Evolutionary conservation across 2,797 vertebrate species (phyloP).

Genomic region (Psittacula derbiana): DNA sequence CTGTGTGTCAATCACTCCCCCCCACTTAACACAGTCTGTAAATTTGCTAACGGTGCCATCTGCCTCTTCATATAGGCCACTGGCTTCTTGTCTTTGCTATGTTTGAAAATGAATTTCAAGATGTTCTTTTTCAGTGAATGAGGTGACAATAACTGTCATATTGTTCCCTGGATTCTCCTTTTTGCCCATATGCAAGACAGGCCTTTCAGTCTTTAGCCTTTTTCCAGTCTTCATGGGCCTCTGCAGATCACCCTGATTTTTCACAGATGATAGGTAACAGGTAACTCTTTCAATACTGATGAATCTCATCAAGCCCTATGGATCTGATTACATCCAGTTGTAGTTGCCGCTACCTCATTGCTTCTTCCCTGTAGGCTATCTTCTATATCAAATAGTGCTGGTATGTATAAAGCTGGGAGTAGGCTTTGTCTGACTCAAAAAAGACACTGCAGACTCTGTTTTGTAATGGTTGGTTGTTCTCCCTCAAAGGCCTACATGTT

Average conservation of each 20-base stretch:
- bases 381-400: neutral
- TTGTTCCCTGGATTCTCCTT: neutral
- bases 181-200: neutral
- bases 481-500: neutral
- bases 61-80: conserved; percentile 56
- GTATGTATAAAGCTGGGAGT: neutral
- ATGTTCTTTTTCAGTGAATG: conserved; percentile 62
- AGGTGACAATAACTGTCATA: conserved; percentile 22
- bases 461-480: neutral
- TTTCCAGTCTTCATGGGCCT: neutral
- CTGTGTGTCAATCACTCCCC: conserved; percentile 56
- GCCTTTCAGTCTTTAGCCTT: neutral
- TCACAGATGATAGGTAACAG: neutral
- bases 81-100: conserved; percentile 37
- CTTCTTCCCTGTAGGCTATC: neutral
- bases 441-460: neutral
- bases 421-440: neutral
- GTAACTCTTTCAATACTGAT: neutral
- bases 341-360: neutral
- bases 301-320: neutral
- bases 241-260: neutral
- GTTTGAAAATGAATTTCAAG: conserved; percentile 31
- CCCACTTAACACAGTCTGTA: conserved; percentile 55
- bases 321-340: neutral
- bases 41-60: conserved; percentile 65